Conservation (phyloP, 1,140 invertebrate species). For the Drosophila simulans region DNA sequence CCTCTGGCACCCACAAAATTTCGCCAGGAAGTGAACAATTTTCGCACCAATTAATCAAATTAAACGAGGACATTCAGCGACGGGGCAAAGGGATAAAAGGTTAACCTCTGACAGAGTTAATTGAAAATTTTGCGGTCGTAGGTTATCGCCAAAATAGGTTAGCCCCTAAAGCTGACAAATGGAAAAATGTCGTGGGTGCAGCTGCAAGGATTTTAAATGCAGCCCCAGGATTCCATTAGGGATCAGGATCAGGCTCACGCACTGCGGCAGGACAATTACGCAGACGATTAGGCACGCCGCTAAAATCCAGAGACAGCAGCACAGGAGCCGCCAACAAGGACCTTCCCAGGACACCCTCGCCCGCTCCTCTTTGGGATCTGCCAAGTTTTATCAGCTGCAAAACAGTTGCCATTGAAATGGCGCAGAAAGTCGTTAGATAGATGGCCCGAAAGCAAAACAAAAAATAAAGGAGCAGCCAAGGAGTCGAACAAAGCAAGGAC, state of each 20-base stretch:
- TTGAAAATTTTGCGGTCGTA: conserved; percentile 67
- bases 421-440: conserved; percentile 79
- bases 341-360: conserved; percentile 26
- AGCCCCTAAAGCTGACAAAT: background rate
- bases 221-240: conserved; percentile 29
- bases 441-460: conserved; percentile 54
- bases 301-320: conserved; percentile 40
- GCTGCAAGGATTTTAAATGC: conserved; percentile 63
- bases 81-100: conserved; percentile 31
- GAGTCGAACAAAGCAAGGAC: conserved; percentile 29
- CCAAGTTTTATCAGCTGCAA: conserved; percentile 80
- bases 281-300: conserved; percentile 78
- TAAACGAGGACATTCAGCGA: conserved; percentile 57
- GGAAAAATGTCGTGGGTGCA: conserved; percentile 41
- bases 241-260: conserved; percentile 62
- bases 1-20: conserved; percentile 13
- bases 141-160: conserved; percentile 15
- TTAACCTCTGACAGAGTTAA: conserved; percentile 69
- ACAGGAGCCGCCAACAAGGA: conserved; percentile 10
- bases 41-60: conserved; percentile 77
- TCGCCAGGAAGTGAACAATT: conserved; percentile 50
- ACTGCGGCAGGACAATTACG: conserved; percentile 70
- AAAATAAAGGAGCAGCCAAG: conserved; percentile 54
- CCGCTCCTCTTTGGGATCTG: conserved; percentile 41
- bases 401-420: conserved; percentile 82